A percentile compares a stretch with the other conserved stretches of the same genome.
phyloP scores from a whole-genome alignment of 2,888 invertebrate species.

The Folsomia manolachei region DNA sequence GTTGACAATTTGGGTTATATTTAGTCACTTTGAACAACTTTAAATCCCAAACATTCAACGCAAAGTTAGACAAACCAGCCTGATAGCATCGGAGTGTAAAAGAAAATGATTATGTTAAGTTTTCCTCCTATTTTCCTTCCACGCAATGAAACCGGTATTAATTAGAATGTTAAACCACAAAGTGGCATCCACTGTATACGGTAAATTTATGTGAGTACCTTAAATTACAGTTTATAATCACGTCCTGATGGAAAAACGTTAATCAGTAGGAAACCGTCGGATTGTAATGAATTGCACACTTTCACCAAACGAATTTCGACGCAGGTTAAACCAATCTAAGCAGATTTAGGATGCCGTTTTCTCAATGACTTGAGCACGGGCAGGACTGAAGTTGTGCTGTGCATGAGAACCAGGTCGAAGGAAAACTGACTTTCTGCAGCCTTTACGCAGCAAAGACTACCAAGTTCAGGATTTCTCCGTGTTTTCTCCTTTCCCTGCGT shows the following conservation, averaged over 20 bases:
- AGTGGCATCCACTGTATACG: too few species aligned
- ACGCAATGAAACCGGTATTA: too few species aligned
- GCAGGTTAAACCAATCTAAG: not conserved
- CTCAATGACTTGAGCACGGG: not conserved
- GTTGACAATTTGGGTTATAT: too few species aligned
- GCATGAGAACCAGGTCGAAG: conserved; percentile 6
- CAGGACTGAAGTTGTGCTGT: conserved; percentile 1
- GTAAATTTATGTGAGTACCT: too few species aligned
- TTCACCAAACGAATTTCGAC: not conserved
- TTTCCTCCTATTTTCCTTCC: too few species aligned
- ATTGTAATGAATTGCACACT: not conserved
- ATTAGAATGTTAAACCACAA: too few species aligned
- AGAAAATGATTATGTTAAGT: too few species aligned
- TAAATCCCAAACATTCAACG: too few species aligned
- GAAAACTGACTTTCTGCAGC: conserved; percentile 11
- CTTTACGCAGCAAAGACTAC: not conserved
- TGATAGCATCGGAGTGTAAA: too few species aligned
- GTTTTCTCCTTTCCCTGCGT: not conserved
- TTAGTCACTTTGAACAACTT: too few species aligned
- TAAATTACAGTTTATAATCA: too few species aligned
- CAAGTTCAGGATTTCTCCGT: not conserved
- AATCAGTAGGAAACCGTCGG: not conserved
- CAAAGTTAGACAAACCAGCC: too few species aligned
- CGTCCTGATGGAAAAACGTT: not conserved
- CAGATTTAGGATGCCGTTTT: not conserved